Evolutionary conservation across 2,888 invertebrate genomes (phyloP), one percentile per base, ranked within the genome.

Genomic region (Mellilla xanthometata): DNA sequence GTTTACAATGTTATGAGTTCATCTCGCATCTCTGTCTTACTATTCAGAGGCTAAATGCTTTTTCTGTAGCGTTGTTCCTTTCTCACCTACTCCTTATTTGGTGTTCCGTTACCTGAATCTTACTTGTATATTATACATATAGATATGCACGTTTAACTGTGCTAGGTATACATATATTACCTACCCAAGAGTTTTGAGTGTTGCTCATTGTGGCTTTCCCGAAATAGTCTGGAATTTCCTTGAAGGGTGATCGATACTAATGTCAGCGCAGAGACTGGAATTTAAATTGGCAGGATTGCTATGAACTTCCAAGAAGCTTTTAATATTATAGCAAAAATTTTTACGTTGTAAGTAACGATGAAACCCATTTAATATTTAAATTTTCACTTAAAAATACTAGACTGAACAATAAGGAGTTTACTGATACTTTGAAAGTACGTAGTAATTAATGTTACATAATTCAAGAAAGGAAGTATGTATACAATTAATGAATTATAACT

Each of bases 161-260:
- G 52, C 24, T 44, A 49, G 60, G 50, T 59, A 39, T 35, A 24
- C 69, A 65, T 12, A 30, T 27, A 31, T 31, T 31, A 23, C 19
- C n/a, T n/a, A n/a, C n/a, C n/a, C 35, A 32, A 15, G 30, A 34
- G 12, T 31, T 15, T 19, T 68, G 45, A 66, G 41, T 65, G 61
- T 65, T 57, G 72, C 80, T 83, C 78, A 82, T 78, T 59, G 63
- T 54, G 73, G 70, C 68, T 72, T 63, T 55, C 68, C 76, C 67
- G 67, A 83, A 84, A 84, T 85, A 82, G 76, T 65, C 58, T 65
- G 77, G 78, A 76, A 83, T 84, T 76, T 76, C 72, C 69, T 56
- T 54, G 57, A 56, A 58, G 58, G 47, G 49, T 63, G 59, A 66
- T 70, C 71, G 65, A 70, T 69, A 69, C 66, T 60, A 61, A 60